These are phyloP conservation scores for Cotesia congregata DNA, from an alignment of 2,888 invertebrate genomes.

Conservation along the genomic window DNA sequence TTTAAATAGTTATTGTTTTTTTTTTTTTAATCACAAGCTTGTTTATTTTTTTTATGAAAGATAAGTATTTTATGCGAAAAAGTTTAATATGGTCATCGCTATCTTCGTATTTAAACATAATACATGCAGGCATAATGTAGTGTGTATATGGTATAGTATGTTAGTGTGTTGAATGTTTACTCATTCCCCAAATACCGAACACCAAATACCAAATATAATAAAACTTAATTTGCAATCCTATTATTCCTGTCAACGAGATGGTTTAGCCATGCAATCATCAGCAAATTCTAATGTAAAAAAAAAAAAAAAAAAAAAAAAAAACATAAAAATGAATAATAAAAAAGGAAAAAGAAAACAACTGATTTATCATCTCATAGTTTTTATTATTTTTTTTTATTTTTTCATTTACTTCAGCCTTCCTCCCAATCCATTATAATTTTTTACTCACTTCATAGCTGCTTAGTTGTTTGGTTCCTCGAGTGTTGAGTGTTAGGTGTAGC, in stretches of 20 bases:
- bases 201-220: conserved; percentile 30
- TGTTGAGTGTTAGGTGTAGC: background rate
- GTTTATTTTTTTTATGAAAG: too few species aligned
- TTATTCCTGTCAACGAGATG: conserved; percentile 40
- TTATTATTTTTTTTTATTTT: conserved; percentile 4
- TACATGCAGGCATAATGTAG: background rate
- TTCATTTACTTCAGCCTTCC: conserved; percentile 13
- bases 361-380: conserved; percentile 40
- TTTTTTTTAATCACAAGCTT: too few species aligned
- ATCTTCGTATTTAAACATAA: too few species aligned
- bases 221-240: conserved; percentile 44
- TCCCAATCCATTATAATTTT: background rate
- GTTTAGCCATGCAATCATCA: conserved; percentile 27
- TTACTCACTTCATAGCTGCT: background rate
- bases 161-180: conserved; percentile 18
- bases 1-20: too few species aligned
- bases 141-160: too few species aligned
- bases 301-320: background rate
- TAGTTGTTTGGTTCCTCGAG: conserved; percentile 1
- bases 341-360: conserved; percentile 8
- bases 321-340: too few species aligned
- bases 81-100: too few species aligned
- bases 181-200: conserved; percentile 16
- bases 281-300: conserved; percentile 22
- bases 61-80: too few species aligned